These are phyloP conservation scores for Apis dorsata DNA, from an alignment of 1,140 invertebrate genomes.

Conservation along the genomic window DNA sequence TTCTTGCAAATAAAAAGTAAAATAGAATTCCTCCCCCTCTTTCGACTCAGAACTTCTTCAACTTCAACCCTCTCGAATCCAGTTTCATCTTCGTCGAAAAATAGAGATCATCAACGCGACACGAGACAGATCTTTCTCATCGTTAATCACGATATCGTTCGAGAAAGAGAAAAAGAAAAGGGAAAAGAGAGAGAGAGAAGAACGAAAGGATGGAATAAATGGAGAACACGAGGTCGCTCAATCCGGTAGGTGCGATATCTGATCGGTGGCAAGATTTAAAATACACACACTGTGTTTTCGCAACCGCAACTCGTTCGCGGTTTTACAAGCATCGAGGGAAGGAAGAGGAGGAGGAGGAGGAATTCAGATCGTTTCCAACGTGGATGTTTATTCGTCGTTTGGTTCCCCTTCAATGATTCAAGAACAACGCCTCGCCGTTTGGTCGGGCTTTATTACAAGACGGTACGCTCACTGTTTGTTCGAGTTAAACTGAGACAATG, in stretches of 20 bases:
- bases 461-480: constrained; percentile 3
- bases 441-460: constrained; percentile 25
- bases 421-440: constrained; percentile 19
- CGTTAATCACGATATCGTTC: not conserved
- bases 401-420: constrained; percentile 40
- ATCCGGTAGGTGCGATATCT: constrained; percentile 43
- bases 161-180: not conserved
- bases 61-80: too few species aligned
- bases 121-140: not conserved
- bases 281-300: constrained; percentile 26
- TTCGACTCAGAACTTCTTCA: too few species aligned
- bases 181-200: not conserved
- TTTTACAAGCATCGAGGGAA: constrained; percentile 12
- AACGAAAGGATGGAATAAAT: not conserved
- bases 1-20: not conserved
- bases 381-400: constrained; percentile 47
- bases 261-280: constrained; percentile 42
- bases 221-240: not conserved
- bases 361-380: constrained; percentile 38
- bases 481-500: constrained; percentile 2
- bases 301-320: constrained; percentile 46
- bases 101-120: not conserved
- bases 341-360: not conserved
- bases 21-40: not conserved
- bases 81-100: not conserved